These are phyloP conservation scores for Tetraneura akinire DNA, from an alignment of 1,140 invertebrate species.

Conservation along the genomic window DNA sequence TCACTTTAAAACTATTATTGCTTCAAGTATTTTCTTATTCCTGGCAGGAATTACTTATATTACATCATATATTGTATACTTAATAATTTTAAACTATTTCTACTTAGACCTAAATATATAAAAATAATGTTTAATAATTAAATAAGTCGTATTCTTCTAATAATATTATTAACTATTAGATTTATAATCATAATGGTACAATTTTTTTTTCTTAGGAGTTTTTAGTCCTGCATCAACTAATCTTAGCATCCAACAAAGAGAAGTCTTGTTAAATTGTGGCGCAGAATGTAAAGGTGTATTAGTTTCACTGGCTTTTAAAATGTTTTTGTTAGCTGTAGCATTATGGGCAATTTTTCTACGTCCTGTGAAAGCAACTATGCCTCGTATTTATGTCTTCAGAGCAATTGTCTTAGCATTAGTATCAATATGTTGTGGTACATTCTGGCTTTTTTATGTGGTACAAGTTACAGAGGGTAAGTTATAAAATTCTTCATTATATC, in stretches of 20 bases:
- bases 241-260: constrained; percentile 62
- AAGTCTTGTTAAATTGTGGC: constrained; percentile 69
- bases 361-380: constrained; percentile 81
- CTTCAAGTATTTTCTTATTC: no score
- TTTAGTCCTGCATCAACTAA: constrained; percentile 54
- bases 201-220: constrained; percentile 53
- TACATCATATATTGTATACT: no score
- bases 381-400: constrained; percentile 88
- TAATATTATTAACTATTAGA: no score
- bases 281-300: constrained; percentile 88
- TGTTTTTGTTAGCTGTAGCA: constrained; percentile 86
- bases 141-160: no score
- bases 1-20: no score
- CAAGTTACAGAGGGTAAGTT: constrained; percentile 62
- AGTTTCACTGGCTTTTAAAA: constrained; percentile 87
- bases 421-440: constrained; percentile 90
- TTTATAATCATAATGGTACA: no score
- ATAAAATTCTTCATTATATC: no score
- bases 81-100: no score
- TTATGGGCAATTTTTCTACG: constrained; percentile 87
- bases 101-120: no score
- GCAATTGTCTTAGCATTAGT: constrained; percentile 84
- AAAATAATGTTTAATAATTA: no score
- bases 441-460: constrained; percentile 96
- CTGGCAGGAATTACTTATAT: no score